These are phyloP conservation scores for Chelon auratus DNA, from an alignment of 2,797 vertebrate genomes.

Conservation along the genomic window DNA sequence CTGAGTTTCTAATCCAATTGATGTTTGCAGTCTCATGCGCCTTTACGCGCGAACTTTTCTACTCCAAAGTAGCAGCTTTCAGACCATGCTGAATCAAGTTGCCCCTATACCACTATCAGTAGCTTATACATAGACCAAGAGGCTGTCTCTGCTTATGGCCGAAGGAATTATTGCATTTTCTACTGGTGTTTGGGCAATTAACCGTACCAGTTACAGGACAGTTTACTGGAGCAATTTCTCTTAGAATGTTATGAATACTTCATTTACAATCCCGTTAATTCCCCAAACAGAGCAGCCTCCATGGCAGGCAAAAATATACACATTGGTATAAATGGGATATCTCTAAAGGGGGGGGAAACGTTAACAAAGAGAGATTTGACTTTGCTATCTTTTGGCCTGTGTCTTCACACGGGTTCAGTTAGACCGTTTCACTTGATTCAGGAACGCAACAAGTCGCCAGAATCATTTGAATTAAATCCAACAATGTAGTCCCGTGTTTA, in stretches of 20 bases:
- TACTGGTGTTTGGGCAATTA: neutral
- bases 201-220: neutral
- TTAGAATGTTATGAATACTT: conserved; percentile 1
- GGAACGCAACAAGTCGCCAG: neutral
- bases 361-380: neutral
- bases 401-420: conserved; percentile 25
- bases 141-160: neutral
- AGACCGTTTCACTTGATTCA: neutral
- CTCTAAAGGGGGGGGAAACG: neutral
- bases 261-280: neutral
- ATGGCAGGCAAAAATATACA: neutral
- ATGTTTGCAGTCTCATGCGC: conserved; percentile 32
- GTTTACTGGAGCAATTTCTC: neutral
- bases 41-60: conserved; percentile 36
- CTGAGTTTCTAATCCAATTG: conserved; percentile 33
- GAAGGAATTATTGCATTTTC: neutral
- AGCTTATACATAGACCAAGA: neutral
- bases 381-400: conserved; percentile 16
- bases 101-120: neutral
- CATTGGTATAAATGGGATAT: neutral
- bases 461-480: neutral
- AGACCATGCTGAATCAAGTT: conserved; percentile 8
- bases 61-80: conserved; percentile 3
- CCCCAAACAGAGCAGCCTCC: neutral
- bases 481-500: neutral